These are phyloP conservation scores for Machimus atricapillus DNA, from an alignment of 2,888 invertebrate genomes.

Conservation along the genomic window DNA sequence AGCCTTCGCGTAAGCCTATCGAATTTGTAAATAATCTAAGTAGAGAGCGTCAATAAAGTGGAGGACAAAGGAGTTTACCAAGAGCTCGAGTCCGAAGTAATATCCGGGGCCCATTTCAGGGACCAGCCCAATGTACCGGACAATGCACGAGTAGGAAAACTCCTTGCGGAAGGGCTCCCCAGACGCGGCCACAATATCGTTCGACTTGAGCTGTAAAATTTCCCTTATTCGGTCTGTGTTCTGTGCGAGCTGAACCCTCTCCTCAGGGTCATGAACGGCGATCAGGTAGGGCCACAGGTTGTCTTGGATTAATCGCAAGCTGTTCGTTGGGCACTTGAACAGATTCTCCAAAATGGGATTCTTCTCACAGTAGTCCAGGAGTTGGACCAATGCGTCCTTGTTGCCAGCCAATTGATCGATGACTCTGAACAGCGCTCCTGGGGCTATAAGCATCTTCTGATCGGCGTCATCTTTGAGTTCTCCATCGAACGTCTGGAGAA, in stretches of 20 bases:
- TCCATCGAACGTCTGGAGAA: not conserved
- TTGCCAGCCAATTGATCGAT: not conserved
- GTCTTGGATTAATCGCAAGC: conserved; percentile 52
- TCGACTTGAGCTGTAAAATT: conserved; percentile 54
- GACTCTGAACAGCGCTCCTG: conserved; percentile 2
- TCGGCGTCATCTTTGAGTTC: not conserved
- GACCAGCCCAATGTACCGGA: conserved; percentile 65
- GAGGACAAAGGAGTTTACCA: conserved; percentile 59
- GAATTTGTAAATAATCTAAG: not conserved
- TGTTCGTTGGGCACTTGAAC: conserved; percentile 53
- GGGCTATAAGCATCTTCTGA: conserved; percentile 13
- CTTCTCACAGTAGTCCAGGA: conserved; percentile 53
- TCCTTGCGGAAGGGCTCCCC: conserved; percentile 57
- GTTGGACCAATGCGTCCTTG: conserved; percentile 51
- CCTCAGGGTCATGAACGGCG: conserved; percentile 64
- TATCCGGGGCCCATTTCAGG: conserved; percentile 65
- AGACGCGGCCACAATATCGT: conserved; percentile 59
- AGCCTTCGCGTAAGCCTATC: not conserved
- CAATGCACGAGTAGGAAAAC: conserved; percentile 60
- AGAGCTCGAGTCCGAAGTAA: conserved; percentile 67
- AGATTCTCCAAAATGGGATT: conserved; percentile 53
- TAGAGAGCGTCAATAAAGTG: not conserved
- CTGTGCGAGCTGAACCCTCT: conserved; percentile 64
- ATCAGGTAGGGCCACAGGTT: conserved; percentile 65
- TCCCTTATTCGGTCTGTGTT: conserved; percentile 63